Conservation (phyloP, 37 sponge, comb jelly and placozoan species). For the Ianthella basta region DNA sequence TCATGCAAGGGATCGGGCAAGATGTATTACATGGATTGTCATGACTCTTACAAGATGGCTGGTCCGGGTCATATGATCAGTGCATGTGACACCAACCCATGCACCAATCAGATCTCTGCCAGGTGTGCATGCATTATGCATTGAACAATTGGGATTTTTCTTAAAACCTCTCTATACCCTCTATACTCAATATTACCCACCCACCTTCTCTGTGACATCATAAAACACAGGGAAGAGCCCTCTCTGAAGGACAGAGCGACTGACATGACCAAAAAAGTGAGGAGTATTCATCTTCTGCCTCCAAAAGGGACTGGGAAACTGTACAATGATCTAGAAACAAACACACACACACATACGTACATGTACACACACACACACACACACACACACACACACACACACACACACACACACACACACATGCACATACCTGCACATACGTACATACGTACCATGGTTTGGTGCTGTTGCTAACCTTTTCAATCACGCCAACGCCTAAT, state of each 20-base stretch:
- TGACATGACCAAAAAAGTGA: constrained; percentile 88
- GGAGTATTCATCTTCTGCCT: constrained; percentile 57
- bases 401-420: background rate
- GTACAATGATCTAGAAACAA: constrained; percentile 64
- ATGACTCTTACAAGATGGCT: no score
- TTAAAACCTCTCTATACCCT: no score
- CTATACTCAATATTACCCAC: no score
- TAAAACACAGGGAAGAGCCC: constrained; percentile 88
- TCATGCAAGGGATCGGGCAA: no score
- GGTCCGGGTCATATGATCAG: no score
- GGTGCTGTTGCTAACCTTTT: constrained; percentile 57
- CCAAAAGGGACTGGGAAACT: constrained; percentile 83
- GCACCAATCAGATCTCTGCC: no score
- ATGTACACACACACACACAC: background rate
- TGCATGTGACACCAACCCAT: no score
- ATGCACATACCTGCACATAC: background rate
- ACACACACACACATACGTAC: background rate
- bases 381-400: no score
- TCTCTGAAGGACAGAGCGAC: constrained; percentile 38
- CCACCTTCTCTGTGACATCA: constrained; percentile 41
- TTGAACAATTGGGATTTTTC: no score
- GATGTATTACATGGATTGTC: no score
- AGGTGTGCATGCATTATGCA: no score
- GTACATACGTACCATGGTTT: no score
- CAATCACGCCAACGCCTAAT: constrained; percentile 88